Base-by-base conservation (phyloP, 1,140 invertebrate genomes). In the Caenorhabditis remanei region DNA sequence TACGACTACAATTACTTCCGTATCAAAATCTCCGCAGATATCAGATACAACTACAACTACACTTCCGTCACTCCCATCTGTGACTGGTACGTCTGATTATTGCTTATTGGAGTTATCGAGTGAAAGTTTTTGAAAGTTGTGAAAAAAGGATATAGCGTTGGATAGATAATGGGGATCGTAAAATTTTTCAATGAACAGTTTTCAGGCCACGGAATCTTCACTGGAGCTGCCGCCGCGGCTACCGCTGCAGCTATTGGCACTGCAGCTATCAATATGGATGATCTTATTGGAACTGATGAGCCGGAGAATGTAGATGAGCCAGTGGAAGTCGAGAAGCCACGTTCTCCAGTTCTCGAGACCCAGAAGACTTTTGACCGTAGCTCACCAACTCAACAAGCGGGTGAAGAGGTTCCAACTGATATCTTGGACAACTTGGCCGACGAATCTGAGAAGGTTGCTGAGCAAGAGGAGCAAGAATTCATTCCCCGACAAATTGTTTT, bases 141-240 rank as follows among this genome's bases (percentile, higher is more conserved):
- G 32, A 32, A 32, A 32, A 32, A 32, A n/a, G n/a, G n/a, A n/a
- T n/a, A n/a, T n/a, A n/a, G n/a, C n/a, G n/a, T n/a, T n/a, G n/a
- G n/a, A n/a, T n/a, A n/a, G 32, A 32, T 32, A 32, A 2, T 2
- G 32, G 32, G 32, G 32, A 32, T 32, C n/a, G 32, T 32, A 32
- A 32, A 55, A 83, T 4, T 24, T n/a, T 24, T 5, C 13, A n/a
- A 40, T 53, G 55, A 16, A 14, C 21, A 19, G 4, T 19, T 65
- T 65, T 24, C 46, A 65, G 61, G 46, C 2, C 56, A 46, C 50
- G 84, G 85, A 85, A 67, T 65, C 46, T 55, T 75, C 11, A 50
- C 67, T 41, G 65, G 63, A n/a, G 85, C 85, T 32, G 85, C 85
- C 4, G 85, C 85, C 32, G 85, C 65, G 19, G 67, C 55, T 9